A percentile compares a stretch with the other conserved stretches of the same genome.
These are phyloP conservation scores for Cyrtorhinus lividipennis DNA, from an alignment of 1,140 invertebrate genomes.

Conservation along the genomic window DNA sequence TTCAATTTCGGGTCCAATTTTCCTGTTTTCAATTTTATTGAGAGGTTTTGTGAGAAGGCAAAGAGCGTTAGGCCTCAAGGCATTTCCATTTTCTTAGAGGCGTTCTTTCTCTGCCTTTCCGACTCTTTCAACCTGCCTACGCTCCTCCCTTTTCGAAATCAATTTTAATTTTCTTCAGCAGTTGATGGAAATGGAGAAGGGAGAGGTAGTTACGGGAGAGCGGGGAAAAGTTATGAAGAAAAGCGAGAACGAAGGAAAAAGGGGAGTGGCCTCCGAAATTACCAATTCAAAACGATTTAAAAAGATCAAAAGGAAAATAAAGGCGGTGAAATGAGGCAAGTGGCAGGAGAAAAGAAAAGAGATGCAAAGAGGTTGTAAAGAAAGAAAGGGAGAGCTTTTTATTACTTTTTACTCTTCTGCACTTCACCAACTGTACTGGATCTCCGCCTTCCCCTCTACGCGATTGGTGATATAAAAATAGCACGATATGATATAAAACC, in stretches of 20 bases:
- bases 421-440: too few relatives aligned
- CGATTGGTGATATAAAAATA: too few relatives aligned
- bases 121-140: too few relatives aligned
- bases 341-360: not conserved
- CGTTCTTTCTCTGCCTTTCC: too few relatives aligned
- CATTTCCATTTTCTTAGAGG: too few relatives aligned
- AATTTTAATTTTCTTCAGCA: conserved; percentile 1
- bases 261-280: not conserved
- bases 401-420: conserved; percentile 4
- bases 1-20: too few relatives aligned
- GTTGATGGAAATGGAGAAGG: not conserved
- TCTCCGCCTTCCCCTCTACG: not conserved
- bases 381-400: not conserved
- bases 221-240: conserved; percentile 2
- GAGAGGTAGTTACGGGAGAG: not conserved
- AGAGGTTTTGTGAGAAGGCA: too few relatives aligned
- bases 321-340: conserved; percentile 6
- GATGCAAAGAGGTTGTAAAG: not conserved
- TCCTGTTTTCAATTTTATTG: too few relatives aligned
- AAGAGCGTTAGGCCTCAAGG: too few relatives aligned
- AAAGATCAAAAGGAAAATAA: conserved; percentile 9
- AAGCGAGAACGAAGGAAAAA: conserved; percentile 2
- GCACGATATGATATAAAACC: too few relatives aligned
- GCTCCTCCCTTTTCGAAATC: not conserved
- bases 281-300: conserved; percentile 10